Evolutionary conservation across 2,888 invertebrate genomes (phyloP).

Genomic region (Rapana venosa): DNA sequence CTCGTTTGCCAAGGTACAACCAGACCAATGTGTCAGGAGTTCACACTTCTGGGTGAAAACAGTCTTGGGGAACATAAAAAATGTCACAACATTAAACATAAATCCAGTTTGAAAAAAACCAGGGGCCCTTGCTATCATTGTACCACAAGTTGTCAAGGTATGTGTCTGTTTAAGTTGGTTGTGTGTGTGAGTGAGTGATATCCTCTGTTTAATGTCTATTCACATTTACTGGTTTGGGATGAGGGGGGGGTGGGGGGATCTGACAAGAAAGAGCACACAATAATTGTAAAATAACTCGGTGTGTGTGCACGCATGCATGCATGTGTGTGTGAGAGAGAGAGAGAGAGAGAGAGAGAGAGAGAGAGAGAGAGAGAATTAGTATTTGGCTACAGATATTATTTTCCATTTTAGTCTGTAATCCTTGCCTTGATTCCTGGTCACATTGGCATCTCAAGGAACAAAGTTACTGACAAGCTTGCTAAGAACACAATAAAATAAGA

Average conservation of each 20-base stretch:
- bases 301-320: too few species aligned
- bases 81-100: not conserved
- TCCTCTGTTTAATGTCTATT: too few species aligned
- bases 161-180: not conserved
- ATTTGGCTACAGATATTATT: not conserved
- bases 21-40: constrained; percentile 22
- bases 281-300: too few species aligned
- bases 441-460: too few species aligned
- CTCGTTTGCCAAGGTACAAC: not conserved
- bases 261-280: too few species aligned
- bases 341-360: not conserved
- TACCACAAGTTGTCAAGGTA: not conserved
- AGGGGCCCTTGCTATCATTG: not conserved
- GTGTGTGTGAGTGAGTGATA: too few species aligned
- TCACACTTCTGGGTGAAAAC: constrained; percentile 43
- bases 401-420: not conserved
- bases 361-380: not conserved
- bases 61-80: not conserved
- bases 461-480: too few species aligned
- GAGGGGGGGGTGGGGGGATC: too few species aligned
- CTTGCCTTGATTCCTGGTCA: too few species aligned
- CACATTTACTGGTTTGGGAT: too few species aligned
- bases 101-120: not conserved
- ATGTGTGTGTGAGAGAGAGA: not conserved
- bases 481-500: too few species aligned